Conservation (phyloP, 2,113 vertebrate genomes). For the Tychaedon coryphoeus region DNA sequence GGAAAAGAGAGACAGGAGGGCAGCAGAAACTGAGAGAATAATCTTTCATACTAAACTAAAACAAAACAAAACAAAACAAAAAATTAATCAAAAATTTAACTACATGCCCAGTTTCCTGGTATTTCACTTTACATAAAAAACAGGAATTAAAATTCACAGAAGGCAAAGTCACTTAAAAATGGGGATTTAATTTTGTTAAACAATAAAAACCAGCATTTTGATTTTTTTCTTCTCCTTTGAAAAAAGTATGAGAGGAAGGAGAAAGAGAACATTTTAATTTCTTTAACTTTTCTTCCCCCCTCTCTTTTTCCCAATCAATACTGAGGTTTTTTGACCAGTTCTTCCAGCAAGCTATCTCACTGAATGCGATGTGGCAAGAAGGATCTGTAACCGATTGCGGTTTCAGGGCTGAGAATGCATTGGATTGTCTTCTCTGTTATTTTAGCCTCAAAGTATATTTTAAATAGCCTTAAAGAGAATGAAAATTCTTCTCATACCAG, state of each 20-base stretch:
- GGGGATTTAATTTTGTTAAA: not conserved
- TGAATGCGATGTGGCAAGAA: not conserved
- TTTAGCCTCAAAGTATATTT: conserved; percentile 75
- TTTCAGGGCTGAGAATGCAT: conserved; percentile 64
- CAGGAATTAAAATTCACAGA: not conserved
- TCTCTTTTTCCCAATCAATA: not conserved
- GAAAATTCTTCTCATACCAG: conserved; percentile 74
- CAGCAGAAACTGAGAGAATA: conserved; percentile 31
- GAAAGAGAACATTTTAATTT: not conserved
- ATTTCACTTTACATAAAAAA: not conserved
- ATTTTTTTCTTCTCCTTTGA: not conserved
- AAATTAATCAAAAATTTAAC: not conserved
- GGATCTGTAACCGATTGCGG: conserved; percentile 50
- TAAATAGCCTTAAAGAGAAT: conserved; percentile 75
- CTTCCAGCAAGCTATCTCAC: conserved; percentile 55
- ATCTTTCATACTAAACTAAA: not conserved
- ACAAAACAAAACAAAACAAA: not conserved
- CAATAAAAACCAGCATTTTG: not conserved
- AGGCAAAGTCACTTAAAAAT: not conserved
- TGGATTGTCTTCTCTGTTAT: conserved; percentile 68
- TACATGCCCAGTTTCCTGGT: not conserved
- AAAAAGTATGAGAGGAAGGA: not conserved
- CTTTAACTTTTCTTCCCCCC: not conserved
- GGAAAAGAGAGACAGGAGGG: conserved; percentile 34
- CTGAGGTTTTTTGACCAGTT: not conserved